Conservation (phyloP, 2,888 invertebrate species). For the Nomada fabriciana region DNA sequence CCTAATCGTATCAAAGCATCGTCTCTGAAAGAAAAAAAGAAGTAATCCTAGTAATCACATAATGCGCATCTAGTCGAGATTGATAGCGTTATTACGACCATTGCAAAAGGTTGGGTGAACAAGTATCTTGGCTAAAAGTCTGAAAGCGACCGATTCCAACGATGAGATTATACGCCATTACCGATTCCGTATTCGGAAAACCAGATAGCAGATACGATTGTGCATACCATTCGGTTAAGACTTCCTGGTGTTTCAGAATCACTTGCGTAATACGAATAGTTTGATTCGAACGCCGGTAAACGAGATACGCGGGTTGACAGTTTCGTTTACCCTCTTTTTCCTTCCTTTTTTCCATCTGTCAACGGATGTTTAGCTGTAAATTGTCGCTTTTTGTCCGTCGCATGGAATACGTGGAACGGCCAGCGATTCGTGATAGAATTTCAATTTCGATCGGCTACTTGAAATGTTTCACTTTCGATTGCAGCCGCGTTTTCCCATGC, state of each 20-base stretch:
- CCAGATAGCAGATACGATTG: slow-evolving; percentile 52
- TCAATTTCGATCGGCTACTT: not conserved
- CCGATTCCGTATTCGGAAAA: slow-evolving; percentile 59
- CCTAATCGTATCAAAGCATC: not conserved
- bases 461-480: slow-evolving; percentile 2
- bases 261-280: slow-evolving; percentile 70
- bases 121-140: slow-evolving; percentile 15
- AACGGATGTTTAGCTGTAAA: not conserved
- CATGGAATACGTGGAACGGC: not conserved
- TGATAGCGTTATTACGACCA: slow-evolving; percentile 35
- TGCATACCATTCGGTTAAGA: slow-evolving; percentile 63
- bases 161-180: slow-evolving; percentile 50
- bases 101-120: slow-evolving; percentile 14
- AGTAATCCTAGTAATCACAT: slow-evolving; percentile 3
- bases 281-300: slow-evolving; percentile 43
- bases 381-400: not conserved
- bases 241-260: slow-evolving; percentile 68
- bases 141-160: slow-evolving; percentile 39
- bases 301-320: not conserved
- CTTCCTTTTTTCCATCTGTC: not conserved
- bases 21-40: not conserved
- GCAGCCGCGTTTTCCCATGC: slow-evolving; percentile 28
- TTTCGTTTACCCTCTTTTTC: slow-evolving; percentile 1
- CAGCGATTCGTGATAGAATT: not conserved
- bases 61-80: not conserved